These are phyloP conservation scores for Callospermophilus lateralis DNA, from an alignment of 2,113 vertebrate species.

Conservation along the genomic window DNA sequence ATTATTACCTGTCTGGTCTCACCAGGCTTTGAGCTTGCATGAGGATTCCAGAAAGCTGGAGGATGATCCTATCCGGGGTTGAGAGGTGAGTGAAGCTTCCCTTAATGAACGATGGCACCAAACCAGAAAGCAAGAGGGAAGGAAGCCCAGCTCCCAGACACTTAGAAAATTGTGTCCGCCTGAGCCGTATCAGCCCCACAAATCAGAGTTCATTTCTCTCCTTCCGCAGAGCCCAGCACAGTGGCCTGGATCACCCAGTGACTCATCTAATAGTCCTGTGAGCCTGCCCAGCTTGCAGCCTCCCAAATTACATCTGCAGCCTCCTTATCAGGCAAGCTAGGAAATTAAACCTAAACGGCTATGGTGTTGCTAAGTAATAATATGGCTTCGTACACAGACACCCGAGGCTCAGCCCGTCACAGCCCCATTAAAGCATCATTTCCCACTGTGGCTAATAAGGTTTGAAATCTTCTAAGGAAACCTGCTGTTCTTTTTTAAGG, in stretches of 20 bases:
- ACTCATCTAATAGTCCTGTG: constrained; percentile 1
- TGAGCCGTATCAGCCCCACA: constrained; percentile 22
- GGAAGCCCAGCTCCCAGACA: neutral
- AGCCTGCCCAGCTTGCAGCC: constrained; percentile 17
- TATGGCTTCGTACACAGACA: constrained; percentile 60
- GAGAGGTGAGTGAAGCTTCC: constrained; percentile 37
- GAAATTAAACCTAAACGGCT: constrained; percentile 77
- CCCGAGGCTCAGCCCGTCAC: constrained; percentile 56
- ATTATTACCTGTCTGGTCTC: neutral
- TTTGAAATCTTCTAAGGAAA: constrained; percentile 55
- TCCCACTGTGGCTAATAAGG: constrained; percentile 63
- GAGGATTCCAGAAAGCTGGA: constrained; percentile 1
- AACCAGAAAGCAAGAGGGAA: neutral
- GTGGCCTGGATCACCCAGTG: constrained; percentile 29
- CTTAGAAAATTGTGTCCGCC: constrained; percentile 47
- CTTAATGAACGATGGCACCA: constrained; percentile 26
- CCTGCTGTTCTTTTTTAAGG: constrained; percentile 77
- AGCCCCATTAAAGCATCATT: constrained; percentile 44
- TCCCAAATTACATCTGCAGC: constrained; percentile 65
- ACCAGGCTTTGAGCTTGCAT: neutral
- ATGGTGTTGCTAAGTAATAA: constrained; percentile 77
- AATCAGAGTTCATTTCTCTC: constrained; percentile 74
- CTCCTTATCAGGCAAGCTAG: constrained; percentile 78
- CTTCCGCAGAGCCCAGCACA: constrained; percentile 48
- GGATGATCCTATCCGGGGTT: neutral